Conservation (phyloP, 2,113 vertebrate species). For the Otis tarda region DNA sequence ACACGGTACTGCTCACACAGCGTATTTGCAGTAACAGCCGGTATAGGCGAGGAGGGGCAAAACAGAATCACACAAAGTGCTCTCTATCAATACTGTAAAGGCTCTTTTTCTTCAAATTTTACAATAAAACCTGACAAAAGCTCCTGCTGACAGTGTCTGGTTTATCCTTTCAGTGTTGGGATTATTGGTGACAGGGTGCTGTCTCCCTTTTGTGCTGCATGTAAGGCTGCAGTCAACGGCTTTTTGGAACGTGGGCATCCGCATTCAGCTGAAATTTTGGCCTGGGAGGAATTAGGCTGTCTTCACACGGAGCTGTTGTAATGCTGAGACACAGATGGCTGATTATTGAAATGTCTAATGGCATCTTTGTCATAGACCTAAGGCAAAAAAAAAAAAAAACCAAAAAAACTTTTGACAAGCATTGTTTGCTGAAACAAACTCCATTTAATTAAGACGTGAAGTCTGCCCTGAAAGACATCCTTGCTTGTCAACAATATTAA, state of each 20-base stretch:
- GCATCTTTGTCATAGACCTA: constrained; percentile 33
- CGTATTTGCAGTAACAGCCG: constrained; percentile 1
- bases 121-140: constrained; percentile 64
- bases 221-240: not conserved
- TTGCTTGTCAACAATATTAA: constrained; percentile 34
- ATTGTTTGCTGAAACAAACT: constrained; percentile 58
- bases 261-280: not conserved
- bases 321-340: constrained; percentile 49
- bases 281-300: not conserved
- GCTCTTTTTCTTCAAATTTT: constrained; percentile 68
- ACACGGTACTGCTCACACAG: not conserved
- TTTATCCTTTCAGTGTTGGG: not conserved
- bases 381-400: not conserved
- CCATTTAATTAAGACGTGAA: constrained; percentile 58
- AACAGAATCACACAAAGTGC: not conserved
- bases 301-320: not conserved
- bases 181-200: too few relatives aligned
- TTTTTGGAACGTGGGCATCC: too few relatives aligned
- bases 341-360: constrained; percentile 45
- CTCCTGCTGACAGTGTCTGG: not conserved
- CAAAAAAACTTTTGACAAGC: constrained; percentile 40
- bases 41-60: not conserved
- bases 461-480: constrained; percentile 16
- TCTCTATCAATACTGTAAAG: constrained; percentile 25
- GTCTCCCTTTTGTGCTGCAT: not conserved